These are phyloP conservation scores for Muschampia plurimacula DNA, from an alignment of 2,888 invertebrate species.

Conservation along the genomic window DNA sequence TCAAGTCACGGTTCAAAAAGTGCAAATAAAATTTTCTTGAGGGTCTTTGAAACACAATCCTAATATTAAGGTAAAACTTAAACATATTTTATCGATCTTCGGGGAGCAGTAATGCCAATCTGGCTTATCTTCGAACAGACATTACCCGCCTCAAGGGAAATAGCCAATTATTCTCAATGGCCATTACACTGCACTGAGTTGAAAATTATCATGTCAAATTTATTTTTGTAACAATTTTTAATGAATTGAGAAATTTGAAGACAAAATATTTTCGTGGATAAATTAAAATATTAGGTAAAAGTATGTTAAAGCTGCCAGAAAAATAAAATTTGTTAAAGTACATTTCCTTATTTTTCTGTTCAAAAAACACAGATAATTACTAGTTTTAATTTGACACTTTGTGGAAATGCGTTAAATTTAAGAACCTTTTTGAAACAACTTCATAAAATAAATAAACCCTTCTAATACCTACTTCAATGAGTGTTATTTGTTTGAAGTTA, in stretches of 20 bases:
- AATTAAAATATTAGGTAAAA: too few species aligned
- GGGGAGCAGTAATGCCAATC: constrained; percentile 17
- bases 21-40: not conserved
- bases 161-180: constrained; percentile 28
- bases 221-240: not conserved
- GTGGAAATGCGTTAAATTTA: too few species aligned
- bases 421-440: too few species aligned
- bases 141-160: constrained; percentile 54
- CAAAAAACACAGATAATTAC: not conserved
- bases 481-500: too few species aligned
- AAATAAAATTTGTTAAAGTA: not conserved
- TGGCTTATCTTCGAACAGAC: constrained; percentile 15
- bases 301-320: not conserved
- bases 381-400: too few species aligned
- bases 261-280: not conserved
- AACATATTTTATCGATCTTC: constrained; percentile 17
- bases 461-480: too few species aligned
- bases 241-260: not conserved
- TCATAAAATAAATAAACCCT: too few species aligned
- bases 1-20: not conserved
- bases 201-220: not conserved
- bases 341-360: not conserved
- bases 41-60: not conserved
- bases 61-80: constrained; percentile 15
- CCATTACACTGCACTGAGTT: constrained; percentile 10